Base-by-base conservation (phyloP, 2,113 vertebrate genomes). In the Dasyornis broadbenti region DNA sequence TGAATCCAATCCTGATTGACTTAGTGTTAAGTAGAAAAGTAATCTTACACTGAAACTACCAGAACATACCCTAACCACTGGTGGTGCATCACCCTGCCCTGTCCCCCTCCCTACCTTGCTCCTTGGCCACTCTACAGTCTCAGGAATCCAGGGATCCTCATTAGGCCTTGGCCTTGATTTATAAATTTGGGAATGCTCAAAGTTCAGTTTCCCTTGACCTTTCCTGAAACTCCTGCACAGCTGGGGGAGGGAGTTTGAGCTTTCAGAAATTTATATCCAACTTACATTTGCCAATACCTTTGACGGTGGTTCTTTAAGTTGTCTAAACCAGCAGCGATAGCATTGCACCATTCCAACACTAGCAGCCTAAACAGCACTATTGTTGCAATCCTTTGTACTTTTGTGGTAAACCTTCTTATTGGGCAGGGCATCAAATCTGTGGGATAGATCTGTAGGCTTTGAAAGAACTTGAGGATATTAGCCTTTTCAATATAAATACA, bases 71-170 rank as follows among this genome's bases (percentile, higher is more conserved):
- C 26, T 27, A 24, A 61, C 16, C 37, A 15, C 10, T 28, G 68
- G 17, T 27, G 14, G 27, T 45, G 37, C 11, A 13, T 6, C 49
- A 24, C n/a, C 19, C 40, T 33, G 11, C 37, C 35, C 44, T 8
- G 11, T 17, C 39, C 5, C 30, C 13, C 17, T 39, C 24, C 14
- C 1, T n/a, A 0, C 17, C 14, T 27, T 37, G 14, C 63, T 11
- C 18, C 50, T 13, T 31, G 40, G 11, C 17, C 57, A 15, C 27
- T 39, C 60, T 10, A 4, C 15, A 21, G 2, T n/a, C 30, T 11
- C 56, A 63, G 65, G n/a, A 14, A 14, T 30, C 20, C 49, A 31
- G 24, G 26, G 35, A 21, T 70, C 33, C 54, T n/a, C 2, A 0
- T 52, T 26, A 22, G 49, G 18, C 28, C 28, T 75, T 35, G 33